A percentile compares a stretch with the other conserved stretches of the same genome.
These are phyloP conservation scores for Macaria liturata DNA, from an alignment of 2,888 invertebrate species.

Conservation along the genomic window DNA sequence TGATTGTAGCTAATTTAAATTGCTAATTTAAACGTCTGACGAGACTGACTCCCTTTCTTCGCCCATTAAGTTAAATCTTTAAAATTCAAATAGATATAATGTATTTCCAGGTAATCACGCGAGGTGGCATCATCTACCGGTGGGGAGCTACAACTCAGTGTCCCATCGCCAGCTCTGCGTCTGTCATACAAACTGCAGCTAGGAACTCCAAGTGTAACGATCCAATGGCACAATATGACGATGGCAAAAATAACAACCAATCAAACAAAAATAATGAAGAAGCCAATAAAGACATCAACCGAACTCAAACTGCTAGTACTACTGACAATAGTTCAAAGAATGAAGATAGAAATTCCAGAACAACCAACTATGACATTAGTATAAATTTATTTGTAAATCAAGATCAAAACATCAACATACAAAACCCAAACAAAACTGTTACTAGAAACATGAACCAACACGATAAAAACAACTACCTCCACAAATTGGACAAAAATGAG, in stretches of 20 bases:
- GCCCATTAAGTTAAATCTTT: too few species aligned
- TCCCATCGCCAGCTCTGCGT: slow-evolving; percentile 51
- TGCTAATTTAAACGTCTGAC: too few species aligned
- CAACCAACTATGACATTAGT: slow-evolving; percentile 11
- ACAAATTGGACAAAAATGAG: slow-evolving; percentile 15
- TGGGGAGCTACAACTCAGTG: slow-evolving; percentile 79
- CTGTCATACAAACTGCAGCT: slow-evolving; percentile 51
- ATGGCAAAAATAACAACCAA: slow-evolving; percentile 9
- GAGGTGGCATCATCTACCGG: slow-evolving; percentile 72
- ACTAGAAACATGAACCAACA: slow-evolving; percentile 31
- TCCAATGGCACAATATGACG: slow-evolving; percentile 27
- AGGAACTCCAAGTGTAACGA: slow-evolving; percentile 53
- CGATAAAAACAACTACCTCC: slow-evolving; percentile 24
- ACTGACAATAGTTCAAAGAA: slow-evolving; percentile 5
- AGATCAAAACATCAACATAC: slow-evolving; percentile 5
- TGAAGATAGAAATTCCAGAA: slow-evolving; percentile 14
- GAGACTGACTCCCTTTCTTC: too few species aligned
- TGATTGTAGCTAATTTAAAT: too few species aligned
- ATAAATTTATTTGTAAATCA: slow-evolving; percentile 7
- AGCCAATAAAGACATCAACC: slow-evolving; percentile 6
- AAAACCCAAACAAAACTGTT: slow-evolving; percentile 14
- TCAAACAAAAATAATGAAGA: slow-evolving; percentile 5
- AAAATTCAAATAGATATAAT: not conserved
- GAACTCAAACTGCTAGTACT: slow-evolving; percentile 8
- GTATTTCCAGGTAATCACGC: slow-evolving; percentile 63